Evolutionary conservation across 1,140 invertebrate species (phyloP), one percentile per base, ranked within the genome.

Genomic region (Eumaeus atala): DNA sequence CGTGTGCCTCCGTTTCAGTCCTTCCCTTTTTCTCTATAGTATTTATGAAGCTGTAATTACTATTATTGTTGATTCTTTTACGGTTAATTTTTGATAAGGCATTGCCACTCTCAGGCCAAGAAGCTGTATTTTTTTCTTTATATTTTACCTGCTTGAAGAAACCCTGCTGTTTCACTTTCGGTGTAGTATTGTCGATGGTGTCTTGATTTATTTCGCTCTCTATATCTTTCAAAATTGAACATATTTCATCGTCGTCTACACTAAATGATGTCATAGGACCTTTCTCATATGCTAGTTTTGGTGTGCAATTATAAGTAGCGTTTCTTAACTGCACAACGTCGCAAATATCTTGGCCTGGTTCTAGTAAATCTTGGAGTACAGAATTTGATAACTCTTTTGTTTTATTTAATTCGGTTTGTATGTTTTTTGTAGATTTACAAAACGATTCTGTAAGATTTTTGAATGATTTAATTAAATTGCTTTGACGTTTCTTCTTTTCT

Each of bases 401-500:
- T 61, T 70, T 61, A 16, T 64, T 50, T 28, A 69, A 49, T 52
- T 70, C 58, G 5, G 47, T 44, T 61, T 67, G 69, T 2, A 70
- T 33, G 49, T 67, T 54, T 55, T 71, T 77, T 6, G 69, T 63
- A 0, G 64, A 56, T 57, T 58, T 67, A 44, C 48, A 58, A 51
- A 80, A 72, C 0, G 69, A 74, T 14, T 77, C 59, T 59, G 73
- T 83, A 3, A 78, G 58, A 9, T 38, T 50, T 21, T 70, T 67
- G 48, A 77, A 62, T 55, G 75, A 72, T 56, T 78, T 51, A 34
- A 80, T 59, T 16, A 80, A 36, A 61, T 61, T 54, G 48, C 42
- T 69, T 11, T 77, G 66, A 6, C 74, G 56, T 72, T 77, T 84
- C 40, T 64, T 83, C 51, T 87, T 84, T 65, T 79, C 74, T 58